phyloP scores from a whole-genome alignment of 2,888 invertebrate species.

The Endotricha flammealis region DNA sequence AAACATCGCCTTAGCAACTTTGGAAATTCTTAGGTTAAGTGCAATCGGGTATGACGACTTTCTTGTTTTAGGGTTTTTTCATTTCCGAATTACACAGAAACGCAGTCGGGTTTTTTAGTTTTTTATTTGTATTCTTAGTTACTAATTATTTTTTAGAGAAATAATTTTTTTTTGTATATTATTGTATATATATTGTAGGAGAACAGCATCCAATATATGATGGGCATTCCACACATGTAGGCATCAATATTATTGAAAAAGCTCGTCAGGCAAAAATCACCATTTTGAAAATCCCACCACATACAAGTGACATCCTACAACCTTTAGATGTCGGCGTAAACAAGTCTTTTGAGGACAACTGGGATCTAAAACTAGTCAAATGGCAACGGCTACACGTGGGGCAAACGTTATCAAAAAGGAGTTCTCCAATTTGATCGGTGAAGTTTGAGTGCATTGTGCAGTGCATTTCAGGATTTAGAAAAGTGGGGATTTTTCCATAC shows the following conservation, averaged over 20 bases:
- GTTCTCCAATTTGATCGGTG: slow-evolving; percentile 12
- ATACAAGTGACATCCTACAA: slow-evolving; percentile 15
- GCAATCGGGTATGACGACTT: no score
- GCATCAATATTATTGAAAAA: background rate
- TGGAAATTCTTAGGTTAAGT: no score
- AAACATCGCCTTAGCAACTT: no score
- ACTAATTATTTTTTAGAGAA: no score
- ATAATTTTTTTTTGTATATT: no score
- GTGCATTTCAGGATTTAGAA: slow-evolving; percentile 1
- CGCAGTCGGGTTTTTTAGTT: no score
- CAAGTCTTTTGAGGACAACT: slow-evolving; percentile 15
- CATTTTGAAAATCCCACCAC: slow-evolving; percentile 16
- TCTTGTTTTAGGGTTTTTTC: no score
- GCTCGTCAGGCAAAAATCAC: slow-evolving; percentile 9
- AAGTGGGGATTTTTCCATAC: slow-evolving; percentile 1
- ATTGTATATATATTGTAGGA: no score
- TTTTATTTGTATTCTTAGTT: no score
- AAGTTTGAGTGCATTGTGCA: slow-evolving; percentile 11
- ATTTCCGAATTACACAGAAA: no score
- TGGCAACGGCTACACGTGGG: slow-evolving; percentile 18
- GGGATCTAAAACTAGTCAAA: slow-evolving; percentile 14
- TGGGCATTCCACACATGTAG: background rate
- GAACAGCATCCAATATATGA: no score
- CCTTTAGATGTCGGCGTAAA: slow-evolving; percentile 16
- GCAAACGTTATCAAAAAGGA: slow-evolving; percentile 13